phyloP scores from a whole-genome alignment of 2,888 invertebrate species.

The Prosopocoilus inquinatus region DNA sequence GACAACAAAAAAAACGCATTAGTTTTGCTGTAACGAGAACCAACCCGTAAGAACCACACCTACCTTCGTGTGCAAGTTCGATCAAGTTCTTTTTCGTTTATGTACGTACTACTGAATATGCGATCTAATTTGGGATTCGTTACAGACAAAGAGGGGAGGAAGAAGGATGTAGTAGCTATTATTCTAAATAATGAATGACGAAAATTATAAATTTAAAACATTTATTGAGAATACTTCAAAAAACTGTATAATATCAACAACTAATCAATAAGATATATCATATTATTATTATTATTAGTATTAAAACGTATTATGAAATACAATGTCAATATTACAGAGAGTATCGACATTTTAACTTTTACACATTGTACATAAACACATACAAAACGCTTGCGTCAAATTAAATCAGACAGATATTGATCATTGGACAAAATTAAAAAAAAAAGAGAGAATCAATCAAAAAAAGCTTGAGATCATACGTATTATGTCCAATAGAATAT shows the following conservation, averaged over 20 bases:
- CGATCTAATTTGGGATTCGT: not conserved
- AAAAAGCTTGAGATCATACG: too few species aligned
- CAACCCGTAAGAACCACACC: not conserved
- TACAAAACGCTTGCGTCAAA: not conserved
- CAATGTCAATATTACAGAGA: not conserved
- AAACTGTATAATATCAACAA: conserved; percentile 9
- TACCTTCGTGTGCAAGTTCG: conserved; percentile 4
- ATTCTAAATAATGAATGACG: conserved; percentile 22
- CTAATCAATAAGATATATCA: conserved; percentile 7
- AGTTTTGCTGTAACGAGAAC: not conserved
- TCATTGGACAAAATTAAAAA: too few species aligned
- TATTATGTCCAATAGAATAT: conserved; percentile 11
- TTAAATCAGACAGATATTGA: too few species aligned
- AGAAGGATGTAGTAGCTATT: conserved; percentile 6
- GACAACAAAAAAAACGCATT: conserved; percentile 3
- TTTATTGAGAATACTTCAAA: conserved; percentile 18
- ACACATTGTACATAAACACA: conserved; percentile 2
- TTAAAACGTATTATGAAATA: not conserved
- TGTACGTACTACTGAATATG: not conserved
- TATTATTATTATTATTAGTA: not conserved
- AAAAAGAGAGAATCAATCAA: too few species aligned
- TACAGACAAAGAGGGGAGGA: conserved; percentile 2
- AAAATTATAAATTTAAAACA: conserved; percentile 22
- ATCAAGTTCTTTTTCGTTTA: too few species aligned
- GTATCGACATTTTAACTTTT: conserved; percentile 2